These are phyloP conservation scores for Heliconius hewitsoni DNA, from an alignment of 1,140 invertebrate species.

Conservation along the genomic window DNA sequence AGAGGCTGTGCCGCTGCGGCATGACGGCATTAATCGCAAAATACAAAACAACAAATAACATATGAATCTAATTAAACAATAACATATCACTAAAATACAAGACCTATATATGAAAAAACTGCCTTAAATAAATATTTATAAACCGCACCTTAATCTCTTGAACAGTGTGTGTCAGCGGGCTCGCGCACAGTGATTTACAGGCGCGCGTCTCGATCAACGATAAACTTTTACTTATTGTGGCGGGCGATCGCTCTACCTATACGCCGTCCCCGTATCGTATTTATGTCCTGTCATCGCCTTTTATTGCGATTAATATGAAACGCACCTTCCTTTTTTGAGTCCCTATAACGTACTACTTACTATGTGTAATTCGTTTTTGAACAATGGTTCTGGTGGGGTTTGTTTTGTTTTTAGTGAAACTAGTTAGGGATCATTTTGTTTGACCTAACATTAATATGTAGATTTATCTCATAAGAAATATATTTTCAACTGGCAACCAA, in stretches of 20 bases:
- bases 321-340: constrained; percentile 47
- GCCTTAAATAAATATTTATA: background rate
- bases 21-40: no score
- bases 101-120: background rate
- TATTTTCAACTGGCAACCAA: no score
- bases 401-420: background rate
- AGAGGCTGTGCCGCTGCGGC: no score
- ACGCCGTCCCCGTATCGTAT: constrained; percentile 58
- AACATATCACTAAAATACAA: no score
- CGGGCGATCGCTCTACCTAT: constrained; percentile 53
- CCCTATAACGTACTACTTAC: constrained; percentile 10
- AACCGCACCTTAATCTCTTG: background rate
- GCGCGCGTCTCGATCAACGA: constrained; percentile 58
- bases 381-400: background rate
- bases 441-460: background rate
- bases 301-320: constrained; percentile 70
- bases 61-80: no score
- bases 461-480: background rate
- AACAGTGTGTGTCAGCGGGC: constrained; percentile 31
- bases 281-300: constrained; percentile 65
- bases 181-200: constrained; percentile 61
- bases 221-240: constrained; percentile 71
- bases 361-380: constrained; percentile 22
- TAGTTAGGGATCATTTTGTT: background rate
- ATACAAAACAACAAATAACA: no score